Percentiles rank a stretch among this genome's conserved stretches.
Conservation (phyloP, 2,888 invertebrate genomes). For the Xestia c-nigrum region DNA sequence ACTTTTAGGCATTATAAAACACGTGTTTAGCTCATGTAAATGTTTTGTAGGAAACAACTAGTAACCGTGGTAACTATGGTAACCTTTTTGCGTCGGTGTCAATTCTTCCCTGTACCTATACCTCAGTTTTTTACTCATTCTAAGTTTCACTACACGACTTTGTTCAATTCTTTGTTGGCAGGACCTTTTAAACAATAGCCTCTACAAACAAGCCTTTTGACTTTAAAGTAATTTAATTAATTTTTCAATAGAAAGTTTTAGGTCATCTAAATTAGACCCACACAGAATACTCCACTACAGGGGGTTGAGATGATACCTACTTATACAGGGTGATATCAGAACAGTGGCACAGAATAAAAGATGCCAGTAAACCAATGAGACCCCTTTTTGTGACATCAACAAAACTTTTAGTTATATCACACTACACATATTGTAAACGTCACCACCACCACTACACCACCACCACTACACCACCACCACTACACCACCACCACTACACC, state of each 20-base stretch:
- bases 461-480: too few relatives aligned
- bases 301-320: background rate
- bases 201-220: background rate
- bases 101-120: too few relatives aligned
- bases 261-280: constrained; percentile 26
- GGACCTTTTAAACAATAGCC: background rate
- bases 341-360: constrained; percentile 9
- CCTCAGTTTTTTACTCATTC: background rate
- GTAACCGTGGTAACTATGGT: too few relatives aligned
- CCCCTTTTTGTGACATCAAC: background rate
- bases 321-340: constrained; percentile 26
- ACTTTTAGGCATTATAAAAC: too few relatives aligned
- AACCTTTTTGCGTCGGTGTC: too few relatives aligned
- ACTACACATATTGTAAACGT: background rate
- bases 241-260: constrained; percentile 9
- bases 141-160: background rate
- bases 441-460: too few relatives aligned
- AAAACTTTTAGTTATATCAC: background rate
- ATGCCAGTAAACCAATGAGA: background rate
- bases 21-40: too few relatives aligned
- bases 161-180: background rate
- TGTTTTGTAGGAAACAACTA: too few relatives aligned
- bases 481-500: too few relatives aligned
- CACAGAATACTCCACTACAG: constrained; percentile 18
- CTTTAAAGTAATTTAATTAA: constrained; percentile 6